Conservation (phyloP, 2,797 vertebrate genomes). For the Lutjanus argentimaculatus region DNA sequence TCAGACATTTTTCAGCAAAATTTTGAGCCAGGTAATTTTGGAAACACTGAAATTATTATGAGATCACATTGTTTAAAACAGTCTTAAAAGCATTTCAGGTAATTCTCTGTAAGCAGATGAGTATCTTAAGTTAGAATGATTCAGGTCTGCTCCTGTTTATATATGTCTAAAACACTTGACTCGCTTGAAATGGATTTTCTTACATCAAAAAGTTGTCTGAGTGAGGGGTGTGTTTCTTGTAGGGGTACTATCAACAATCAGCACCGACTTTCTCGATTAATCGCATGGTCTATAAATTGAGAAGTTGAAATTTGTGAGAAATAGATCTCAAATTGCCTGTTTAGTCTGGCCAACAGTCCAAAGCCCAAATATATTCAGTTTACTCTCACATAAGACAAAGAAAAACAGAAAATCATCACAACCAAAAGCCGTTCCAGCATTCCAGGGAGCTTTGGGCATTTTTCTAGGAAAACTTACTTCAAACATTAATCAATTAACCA, state of each 20-base stretch:
- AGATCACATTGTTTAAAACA: neutral
- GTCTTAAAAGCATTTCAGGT: slow-evolving; percentile 9
- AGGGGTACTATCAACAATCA: neutral
- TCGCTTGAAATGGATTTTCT: neutral
- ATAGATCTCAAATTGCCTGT: neutral
- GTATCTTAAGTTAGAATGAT: neutral
- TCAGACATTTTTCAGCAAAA: slow-evolving; percentile 32
- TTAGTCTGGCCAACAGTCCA: neutral
- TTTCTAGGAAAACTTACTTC: neutral
- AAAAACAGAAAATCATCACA: slow-evolving; percentile 1
- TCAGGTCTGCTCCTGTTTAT: neutral
- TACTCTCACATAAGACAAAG: neutral
- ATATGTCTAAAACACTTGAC: neutral
- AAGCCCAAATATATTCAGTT: slow-evolving; percentile 1
- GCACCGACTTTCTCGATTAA: neutral
- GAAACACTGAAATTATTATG: slow-evolving; percentile 26
- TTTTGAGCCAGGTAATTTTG: slow-evolving; percentile 20
- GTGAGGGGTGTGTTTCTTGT: neutral
- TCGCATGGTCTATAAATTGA: neutral
- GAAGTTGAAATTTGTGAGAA: neutral
- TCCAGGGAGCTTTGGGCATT: neutral
- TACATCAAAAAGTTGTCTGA: neutral
- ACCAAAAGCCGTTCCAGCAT: neutral
- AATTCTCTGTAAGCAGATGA: neutral
- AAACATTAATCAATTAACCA: neutral